Percentiles rank a stretch among this genome's conserved stretches.
phyloP scores from a whole-genome alignment of 2,797 vertebrate species.

The Thaleichthys pacificus region DNA sequence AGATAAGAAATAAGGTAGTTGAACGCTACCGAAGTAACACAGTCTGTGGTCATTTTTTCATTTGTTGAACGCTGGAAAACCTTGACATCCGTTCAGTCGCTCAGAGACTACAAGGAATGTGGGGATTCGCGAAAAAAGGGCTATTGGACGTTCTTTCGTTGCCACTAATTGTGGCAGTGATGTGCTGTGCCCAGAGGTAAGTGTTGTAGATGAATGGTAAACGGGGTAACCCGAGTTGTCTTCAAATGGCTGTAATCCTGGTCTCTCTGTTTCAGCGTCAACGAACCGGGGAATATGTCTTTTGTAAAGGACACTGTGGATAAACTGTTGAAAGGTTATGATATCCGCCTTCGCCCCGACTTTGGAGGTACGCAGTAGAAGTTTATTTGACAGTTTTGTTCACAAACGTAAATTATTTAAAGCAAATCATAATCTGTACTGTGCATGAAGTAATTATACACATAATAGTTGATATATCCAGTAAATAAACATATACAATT shows the following conservation, averaged over 20 bases:
- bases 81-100: neutral
- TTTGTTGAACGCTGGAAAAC: conserved; percentile 1
- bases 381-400: neutral
- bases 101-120: conserved; percentile 70
- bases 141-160: conserved; percentile 76
- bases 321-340: conserved; percentile 83
- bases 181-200: conserved; percentile 82
- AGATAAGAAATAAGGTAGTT: neutral
- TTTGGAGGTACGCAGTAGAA: conserved; percentile 73
- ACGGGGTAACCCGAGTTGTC: neutral
- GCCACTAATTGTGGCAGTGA: conserved; percentile 77
- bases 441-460: neutral
- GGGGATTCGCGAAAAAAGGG: conserved; percentile 72
- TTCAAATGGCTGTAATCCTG: neutral
- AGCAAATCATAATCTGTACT: too few relatives aligned
- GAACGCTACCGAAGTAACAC: neutral
- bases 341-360: conserved; percentile 84
- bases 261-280: conserved; percentile 65
- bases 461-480: neutral
- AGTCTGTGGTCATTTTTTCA: neutral
- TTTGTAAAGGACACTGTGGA: conserved; percentile 87
- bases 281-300: conserved; percentile 84
- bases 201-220: conserved; percentile 24
- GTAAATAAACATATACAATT: neutral
- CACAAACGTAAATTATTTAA: too few relatives aligned